These are phyloP conservation scores for Glaucomys volans DNA, from an alignment of 2,113 vertebrate genomes.

Conservation along the genomic window DNA sequence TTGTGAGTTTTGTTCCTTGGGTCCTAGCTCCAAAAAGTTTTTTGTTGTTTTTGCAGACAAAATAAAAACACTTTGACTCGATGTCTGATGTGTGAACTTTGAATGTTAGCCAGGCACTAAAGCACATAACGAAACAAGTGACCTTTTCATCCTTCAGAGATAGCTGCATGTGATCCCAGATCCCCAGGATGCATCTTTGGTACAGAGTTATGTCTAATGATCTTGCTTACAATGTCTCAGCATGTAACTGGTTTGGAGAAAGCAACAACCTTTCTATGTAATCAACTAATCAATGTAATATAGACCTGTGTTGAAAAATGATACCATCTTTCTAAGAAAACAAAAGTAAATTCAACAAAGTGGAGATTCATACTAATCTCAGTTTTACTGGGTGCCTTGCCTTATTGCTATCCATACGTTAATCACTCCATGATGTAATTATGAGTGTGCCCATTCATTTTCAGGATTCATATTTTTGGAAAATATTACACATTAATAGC, in stretches of 20 bases:
- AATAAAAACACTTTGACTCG: slow-evolving; percentile 64
- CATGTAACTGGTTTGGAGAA: background rate
- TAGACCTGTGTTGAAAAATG: slow-evolving; percentile 63
- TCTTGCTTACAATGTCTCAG: slow-evolving; percentile 15
- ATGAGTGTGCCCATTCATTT: background rate
- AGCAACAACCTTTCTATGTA: slow-evolving; percentile 61
- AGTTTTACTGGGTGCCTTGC: background rate
- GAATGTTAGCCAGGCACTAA: slow-evolving; percentile 51
- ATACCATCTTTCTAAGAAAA: slow-evolving; percentile 32
- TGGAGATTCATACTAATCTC: background rate
- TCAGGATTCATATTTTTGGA: background rate
- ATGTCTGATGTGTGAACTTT: slow-evolving; percentile 68
- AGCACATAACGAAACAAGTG: slow-evolving; percentile 45
- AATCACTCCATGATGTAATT: background rate
- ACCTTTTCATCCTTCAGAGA: slow-evolving; percentile 73
- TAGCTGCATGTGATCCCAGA: background rate
- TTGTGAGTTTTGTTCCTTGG: background rate
- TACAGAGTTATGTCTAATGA: slow-evolving; percentile 53
- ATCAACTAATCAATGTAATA: slow-evolving; percentile 68
- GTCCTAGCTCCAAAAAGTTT: background rate
- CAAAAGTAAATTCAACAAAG: slow-evolving; percentile 32
- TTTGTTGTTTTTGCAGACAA: slow-evolving; percentile 41
- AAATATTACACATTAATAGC: background rate
- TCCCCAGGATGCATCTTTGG: background rate
- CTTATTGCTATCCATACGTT: background rate